Evolutionary conservation across 1,140 invertebrate genomes (phyloP).

Genomic region (Archivesica marissinica): DNA sequence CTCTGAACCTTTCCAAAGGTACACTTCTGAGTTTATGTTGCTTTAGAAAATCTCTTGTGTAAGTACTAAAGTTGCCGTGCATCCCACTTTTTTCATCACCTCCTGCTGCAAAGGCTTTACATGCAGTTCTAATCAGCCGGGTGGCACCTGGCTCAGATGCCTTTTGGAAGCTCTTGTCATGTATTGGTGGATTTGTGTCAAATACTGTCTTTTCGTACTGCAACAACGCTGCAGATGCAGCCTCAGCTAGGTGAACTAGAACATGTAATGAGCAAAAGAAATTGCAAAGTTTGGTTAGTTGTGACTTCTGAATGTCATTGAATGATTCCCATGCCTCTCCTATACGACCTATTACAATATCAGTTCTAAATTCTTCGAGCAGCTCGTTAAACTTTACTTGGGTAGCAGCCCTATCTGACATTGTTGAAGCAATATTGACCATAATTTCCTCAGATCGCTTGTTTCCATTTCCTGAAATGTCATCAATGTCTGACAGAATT

Average conservation of each 20-base stretch:
- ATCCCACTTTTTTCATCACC: slow-evolving; percentile 62
- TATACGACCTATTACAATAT: too few relatives aligned
- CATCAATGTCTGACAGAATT: slow-evolving; percentile 42
- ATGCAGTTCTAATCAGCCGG: slow-evolving; percentile 29
- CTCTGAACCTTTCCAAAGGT: slow-evolving; percentile 37
- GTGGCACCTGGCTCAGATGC: too few relatives aligned
- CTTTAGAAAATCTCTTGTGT: neutral
- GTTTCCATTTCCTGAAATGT: slow-evolving; percentile 1
- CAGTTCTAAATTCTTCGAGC: slow-evolving; percentile 35
- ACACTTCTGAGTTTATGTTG: slow-evolving; percentile 29
- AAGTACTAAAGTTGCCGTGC: neutral
- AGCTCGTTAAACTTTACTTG: slow-evolving; percentile 49
- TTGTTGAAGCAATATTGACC: slow-evolving; percentile 32
- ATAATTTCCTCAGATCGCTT: slow-evolving; percentile 3
- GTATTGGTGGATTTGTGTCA: too few relatives aligned
- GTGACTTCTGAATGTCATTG: too few relatives aligned
- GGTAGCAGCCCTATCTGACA: slow-evolving; percentile 48
- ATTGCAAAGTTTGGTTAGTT: slow-evolving; percentile 9
- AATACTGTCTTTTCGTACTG: too few relatives aligned
- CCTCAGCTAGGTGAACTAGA: slow-evolving; percentile 41
- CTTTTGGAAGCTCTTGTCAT: slow-evolving; percentile 20
- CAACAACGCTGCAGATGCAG: too few relatives aligned
- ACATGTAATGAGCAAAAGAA: slow-evolving; percentile 49
- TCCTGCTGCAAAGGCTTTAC: slow-evolving; percentile 60
- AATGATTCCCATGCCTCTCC: too few relatives aligned